These are phyloP conservation scores for Urocyon cinereoargenteus DNA, from an alignment of 2,797 vertebrate genomes.

Conservation along the genomic window DNA sequence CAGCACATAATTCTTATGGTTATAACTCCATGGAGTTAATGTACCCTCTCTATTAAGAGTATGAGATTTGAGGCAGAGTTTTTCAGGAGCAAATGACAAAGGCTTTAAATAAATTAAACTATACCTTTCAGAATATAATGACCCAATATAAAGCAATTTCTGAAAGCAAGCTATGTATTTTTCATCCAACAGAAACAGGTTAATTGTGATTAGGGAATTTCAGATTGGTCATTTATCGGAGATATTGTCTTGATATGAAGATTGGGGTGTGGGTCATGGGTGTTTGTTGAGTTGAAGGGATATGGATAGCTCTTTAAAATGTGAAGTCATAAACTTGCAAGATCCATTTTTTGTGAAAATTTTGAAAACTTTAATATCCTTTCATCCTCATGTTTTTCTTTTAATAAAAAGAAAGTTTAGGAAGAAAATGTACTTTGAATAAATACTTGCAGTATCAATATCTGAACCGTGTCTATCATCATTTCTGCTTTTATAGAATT, in stretches of 20 bases:
- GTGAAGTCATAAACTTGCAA: neutral
- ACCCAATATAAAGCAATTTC: neutral
- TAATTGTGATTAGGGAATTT: neutral
- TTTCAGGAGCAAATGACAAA: neutral
- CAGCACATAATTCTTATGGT: neutral
- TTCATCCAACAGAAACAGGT: neutral
- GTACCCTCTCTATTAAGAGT: neutral
- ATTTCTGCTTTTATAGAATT: neutral
- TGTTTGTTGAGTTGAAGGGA: neutral
- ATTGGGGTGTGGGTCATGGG: fast-evolving
- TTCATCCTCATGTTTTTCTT: neutral
- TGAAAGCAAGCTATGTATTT: neutral
- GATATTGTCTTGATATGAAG: neutral
- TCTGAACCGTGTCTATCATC: neutral
- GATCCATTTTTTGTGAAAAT: neutral
- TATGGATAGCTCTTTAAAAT: neutral
- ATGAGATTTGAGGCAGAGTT: neutral
- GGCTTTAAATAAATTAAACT: neutral
- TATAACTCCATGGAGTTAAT: neutral
- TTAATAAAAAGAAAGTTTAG: neutral
- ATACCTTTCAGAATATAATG: neutral
- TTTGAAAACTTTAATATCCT: neutral
- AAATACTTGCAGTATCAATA: neutral
- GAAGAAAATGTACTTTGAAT: neutral
- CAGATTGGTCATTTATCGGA: neutral